phyloP scores from a whole-genome alignment of 2,888 invertebrate species.

The Acanthococcus lagerstroemiae region DNA sequence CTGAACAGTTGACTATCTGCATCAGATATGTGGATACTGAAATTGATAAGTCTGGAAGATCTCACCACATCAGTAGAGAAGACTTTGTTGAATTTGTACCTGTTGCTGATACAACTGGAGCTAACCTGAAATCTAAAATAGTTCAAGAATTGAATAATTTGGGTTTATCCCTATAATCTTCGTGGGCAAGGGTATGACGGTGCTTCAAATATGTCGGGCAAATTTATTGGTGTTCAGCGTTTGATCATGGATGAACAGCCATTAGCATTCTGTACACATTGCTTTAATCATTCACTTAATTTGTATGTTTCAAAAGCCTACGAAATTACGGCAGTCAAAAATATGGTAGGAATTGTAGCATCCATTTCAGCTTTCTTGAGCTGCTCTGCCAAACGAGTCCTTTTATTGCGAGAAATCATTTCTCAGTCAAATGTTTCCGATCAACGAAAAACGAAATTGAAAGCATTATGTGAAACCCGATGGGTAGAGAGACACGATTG shows the following conservation, averaged over 20 bases:
- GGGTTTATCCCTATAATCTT: not conserved
- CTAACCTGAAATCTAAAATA: not conserved
- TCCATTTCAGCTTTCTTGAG: not conserved
- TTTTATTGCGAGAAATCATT: not conserved
- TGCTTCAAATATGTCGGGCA: not conserved
- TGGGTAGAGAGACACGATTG: not conserved
- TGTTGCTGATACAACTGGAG: not conserved
- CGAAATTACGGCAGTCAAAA: not conserved
- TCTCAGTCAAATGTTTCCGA: not conserved
- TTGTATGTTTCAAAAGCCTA: not conserved
- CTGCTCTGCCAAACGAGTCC: not conserved
- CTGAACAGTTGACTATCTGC: slow-evolving; percentile 5
- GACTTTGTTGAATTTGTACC: not conserved
- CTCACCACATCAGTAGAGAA: too few species aligned
- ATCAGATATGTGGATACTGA: slow-evolving; percentile 10
- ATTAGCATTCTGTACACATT: not conserved
- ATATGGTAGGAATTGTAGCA: not conserved
- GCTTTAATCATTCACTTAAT: not conserved
- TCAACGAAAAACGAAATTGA: not conserved
- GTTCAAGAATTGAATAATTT: not conserved
- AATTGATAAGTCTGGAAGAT: too few species aligned
- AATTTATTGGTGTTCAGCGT: not conserved
- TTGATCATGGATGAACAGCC: not conserved
- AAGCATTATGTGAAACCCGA: not conserved
- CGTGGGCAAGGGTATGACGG: not conserved